Percentiles rank a stretch among this genome's conserved stretches.
Evolutionary conservation across 2,888 invertebrate species (phyloP).

Genomic region (Tipula vernalis): DNA sequence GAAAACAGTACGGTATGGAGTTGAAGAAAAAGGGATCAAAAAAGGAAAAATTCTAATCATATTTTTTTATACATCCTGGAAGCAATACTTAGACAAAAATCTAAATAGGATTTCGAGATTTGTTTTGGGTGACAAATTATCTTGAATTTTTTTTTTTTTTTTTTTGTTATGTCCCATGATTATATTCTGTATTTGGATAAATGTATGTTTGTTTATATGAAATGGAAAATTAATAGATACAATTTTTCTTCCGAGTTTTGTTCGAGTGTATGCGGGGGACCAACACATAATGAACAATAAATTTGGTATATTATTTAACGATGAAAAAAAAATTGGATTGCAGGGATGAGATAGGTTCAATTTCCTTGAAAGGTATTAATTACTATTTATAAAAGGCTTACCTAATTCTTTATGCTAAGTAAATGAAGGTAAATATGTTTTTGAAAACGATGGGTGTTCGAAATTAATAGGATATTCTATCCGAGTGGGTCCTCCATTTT

Average conservation of each 20-base stretch:
- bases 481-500: neutral
- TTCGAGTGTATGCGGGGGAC: neutral
- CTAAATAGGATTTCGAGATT: neutral
- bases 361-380: neutral
- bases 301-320: neutral
- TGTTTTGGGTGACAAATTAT: constrained; percentile 4
- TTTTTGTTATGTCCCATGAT: neutral
- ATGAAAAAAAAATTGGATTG: neutral
- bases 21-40: neutral
- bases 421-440: neutral
- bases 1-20: neutral
- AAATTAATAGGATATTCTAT: neutral
- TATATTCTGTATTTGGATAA: neutral
- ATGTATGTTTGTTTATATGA: neutral
- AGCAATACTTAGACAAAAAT: neutral
- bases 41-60: neutral
- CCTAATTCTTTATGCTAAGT: neutral
- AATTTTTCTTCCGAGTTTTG: neutral
- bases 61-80: neutral
- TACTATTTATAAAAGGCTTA: neutral
- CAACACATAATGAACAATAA: neutral
- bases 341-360: neutral
- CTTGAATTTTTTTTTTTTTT: neutral
- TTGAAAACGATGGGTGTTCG: neutral
- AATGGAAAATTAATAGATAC: neutral